Conservation (phyloP, 2,113 vertebrate genomes). For the Tetrax tetrax region DNA sequence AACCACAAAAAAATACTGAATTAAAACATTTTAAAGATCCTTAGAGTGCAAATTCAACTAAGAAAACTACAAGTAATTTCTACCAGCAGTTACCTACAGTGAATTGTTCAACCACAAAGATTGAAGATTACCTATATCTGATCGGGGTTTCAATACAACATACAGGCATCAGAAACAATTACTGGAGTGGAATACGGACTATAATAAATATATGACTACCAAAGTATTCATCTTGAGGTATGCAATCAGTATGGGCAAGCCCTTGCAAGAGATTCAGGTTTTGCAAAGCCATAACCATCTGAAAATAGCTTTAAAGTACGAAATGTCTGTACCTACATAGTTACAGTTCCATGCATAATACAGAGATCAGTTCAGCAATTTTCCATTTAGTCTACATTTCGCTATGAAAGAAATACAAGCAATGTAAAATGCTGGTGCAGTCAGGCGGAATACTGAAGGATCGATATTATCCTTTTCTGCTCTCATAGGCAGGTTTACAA, state of each 20-base stretch:
- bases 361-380: background rate
- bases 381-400: background rate
- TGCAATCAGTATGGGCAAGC: background rate
- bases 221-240: background rate
- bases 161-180: background rate
- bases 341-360: background rate
- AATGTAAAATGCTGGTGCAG: background rate
- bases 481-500: background rate
- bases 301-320: background rate
- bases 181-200: background rate
- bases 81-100: background rate
- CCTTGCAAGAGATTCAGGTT: background rate
- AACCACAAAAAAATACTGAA: background rate
- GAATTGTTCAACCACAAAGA: background rate
- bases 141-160: background rate
- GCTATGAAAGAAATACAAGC: background rate
- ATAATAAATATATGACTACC: background rate
- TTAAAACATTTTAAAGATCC: background rate
- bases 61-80: background rate
- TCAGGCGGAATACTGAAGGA: background rate
- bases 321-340: background rate
- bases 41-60: background rate
- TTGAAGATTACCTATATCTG: background rate
- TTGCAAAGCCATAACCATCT: background rate
- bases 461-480: background rate